Conservation (phyloP, 2,888 invertebrate species). For the Luperina testacea region DNA sequence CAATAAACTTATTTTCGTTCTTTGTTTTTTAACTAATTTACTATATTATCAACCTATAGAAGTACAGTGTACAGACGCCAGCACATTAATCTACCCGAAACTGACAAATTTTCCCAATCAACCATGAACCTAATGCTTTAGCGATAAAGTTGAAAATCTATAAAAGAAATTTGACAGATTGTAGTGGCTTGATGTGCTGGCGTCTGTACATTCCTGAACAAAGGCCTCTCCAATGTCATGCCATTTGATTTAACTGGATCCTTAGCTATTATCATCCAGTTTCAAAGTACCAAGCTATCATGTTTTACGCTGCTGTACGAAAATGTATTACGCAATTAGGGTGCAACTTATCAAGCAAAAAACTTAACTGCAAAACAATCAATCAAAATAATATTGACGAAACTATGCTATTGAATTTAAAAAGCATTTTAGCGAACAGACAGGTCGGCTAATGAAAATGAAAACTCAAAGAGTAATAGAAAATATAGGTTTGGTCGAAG, state of each 20-base stretch:
- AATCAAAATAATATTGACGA: conserved; percentile 68
- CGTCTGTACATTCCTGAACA: background rate
- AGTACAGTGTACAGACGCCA: background rate
- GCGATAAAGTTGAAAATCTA: no score
- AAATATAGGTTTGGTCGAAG: conserved; percentile 74
- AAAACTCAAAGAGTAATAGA: conserved; percentile 76
- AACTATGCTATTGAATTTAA: conserved; percentile 70
- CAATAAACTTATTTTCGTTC: background rate
- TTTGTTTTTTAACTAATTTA: background rate
- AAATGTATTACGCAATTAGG: background rate
- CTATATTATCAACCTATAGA: background rate
- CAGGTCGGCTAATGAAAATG: conserved; percentile 74
- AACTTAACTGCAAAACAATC: conserved; percentile 52
- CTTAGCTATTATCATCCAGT: background rate
- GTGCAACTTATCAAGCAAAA: conserved; percentile 6
- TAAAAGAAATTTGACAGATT: no score
- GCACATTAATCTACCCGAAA: no score
- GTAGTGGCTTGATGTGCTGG: no score
- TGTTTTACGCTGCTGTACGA: background rate
- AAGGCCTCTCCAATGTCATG: background rate
- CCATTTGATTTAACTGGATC: background rate
- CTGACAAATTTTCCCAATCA: no score
- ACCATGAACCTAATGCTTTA: no score
- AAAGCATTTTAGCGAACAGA: conserved; percentile 73
- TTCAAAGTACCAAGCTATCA: background rate